These are phyloP conservation scores for Apomyelois bistriatella DNA, from an alignment of 2,888 invertebrate species.

Conservation along the genomic window DNA sequence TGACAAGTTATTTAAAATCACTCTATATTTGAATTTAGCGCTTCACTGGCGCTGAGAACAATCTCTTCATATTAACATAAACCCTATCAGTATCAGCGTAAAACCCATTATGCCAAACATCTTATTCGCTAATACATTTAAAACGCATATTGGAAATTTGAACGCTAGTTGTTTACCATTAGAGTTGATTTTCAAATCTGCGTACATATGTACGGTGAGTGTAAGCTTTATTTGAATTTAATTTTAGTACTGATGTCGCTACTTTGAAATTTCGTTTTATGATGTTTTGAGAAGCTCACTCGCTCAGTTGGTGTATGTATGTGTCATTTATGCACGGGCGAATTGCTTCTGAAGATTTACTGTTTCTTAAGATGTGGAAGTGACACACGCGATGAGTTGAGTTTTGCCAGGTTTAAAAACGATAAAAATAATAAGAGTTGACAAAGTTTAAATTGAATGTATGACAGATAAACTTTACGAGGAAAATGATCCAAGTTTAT, in stretches of 20 bases:
- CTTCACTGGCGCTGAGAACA: constrained; percentile 31
- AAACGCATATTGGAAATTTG: not conserved
- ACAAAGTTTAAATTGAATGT: not conserved
- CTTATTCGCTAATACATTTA: not conserved
- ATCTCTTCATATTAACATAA: constrained; percentile 23
- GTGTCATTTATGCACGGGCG: constrained; percentile 1
- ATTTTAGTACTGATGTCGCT: constrained; percentile 13
- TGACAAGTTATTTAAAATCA: constrained; percentile 42
- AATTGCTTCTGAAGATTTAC: constrained; percentile 16
- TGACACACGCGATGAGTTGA: constrained; percentile 4
- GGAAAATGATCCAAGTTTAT: not conserved
- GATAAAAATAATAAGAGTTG: constrained; percentile 1
- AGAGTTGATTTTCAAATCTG: not conserved
- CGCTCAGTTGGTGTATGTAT: not conserved
- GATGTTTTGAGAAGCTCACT: constrained; percentile 6
- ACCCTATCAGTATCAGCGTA: constrained; percentile 7
- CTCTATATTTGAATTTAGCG: constrained; percentile 58
- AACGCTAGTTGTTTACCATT: not conserved
- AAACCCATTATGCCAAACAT: not conserved
- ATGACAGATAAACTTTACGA: not conserved
- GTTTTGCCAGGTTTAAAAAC: not conserved
- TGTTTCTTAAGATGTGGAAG: constrained; percentile 12
- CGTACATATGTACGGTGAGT: not conserved
- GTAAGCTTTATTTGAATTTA: constrained; percentile 9
- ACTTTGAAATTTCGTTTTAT: constrained; percentile 12